Conservation (phyloP, 1,140 invertebrate species). For the Geopemphigus sp. region DNA sequence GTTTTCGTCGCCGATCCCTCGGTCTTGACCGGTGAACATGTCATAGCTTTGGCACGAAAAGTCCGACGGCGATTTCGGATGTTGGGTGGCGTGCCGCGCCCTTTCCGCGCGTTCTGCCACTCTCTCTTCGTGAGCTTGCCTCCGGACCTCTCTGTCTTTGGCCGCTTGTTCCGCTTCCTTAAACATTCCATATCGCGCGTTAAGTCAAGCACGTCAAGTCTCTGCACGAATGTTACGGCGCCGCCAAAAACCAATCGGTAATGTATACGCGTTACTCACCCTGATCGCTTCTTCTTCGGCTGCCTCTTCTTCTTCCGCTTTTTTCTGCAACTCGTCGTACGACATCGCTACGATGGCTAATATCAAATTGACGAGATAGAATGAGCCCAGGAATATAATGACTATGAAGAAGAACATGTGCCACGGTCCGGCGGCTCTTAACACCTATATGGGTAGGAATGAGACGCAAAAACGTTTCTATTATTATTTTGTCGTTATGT, state of each 20-base stretch:
- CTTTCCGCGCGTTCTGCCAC: constrained; percentile 62
- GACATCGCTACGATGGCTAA: constrained; percentile 99
- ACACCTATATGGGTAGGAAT: constrained; percentile 61
- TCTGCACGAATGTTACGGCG: no score
- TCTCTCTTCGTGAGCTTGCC: constrained; percentile 56
- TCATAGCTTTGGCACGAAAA: constrained; percentile 88
- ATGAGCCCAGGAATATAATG: constrained; percentile 97
- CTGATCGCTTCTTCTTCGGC: constrained; percentile 86
- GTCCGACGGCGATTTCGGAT: constrained; percentile 81
- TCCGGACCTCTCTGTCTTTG: constrained; percentile 64
- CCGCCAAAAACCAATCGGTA: no score
- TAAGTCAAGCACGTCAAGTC: no score
- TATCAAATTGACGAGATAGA: constrained; percentile 98
- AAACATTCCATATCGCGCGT: constrained; percentile 2
- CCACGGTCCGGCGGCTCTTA: constrained; percentile 92
- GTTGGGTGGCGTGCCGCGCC: constrained; percentile 62
- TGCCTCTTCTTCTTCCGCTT: constrained; percentile 93
- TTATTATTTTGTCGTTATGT: not conserved
- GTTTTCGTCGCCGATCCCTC: constrained; percentile 80
- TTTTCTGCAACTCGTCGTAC: constrained; percentile 97
- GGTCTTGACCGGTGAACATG: constrained; percentile 81
- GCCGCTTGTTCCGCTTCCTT: constrained; percentile 82
- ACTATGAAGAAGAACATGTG: constrained; percentile 98
- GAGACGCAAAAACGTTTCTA: no score
- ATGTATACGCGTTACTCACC: constrained; percentile 59